Conservation (phyloP, 2,888 invertebrate species). For the Hedychridium roseum region DNA sequence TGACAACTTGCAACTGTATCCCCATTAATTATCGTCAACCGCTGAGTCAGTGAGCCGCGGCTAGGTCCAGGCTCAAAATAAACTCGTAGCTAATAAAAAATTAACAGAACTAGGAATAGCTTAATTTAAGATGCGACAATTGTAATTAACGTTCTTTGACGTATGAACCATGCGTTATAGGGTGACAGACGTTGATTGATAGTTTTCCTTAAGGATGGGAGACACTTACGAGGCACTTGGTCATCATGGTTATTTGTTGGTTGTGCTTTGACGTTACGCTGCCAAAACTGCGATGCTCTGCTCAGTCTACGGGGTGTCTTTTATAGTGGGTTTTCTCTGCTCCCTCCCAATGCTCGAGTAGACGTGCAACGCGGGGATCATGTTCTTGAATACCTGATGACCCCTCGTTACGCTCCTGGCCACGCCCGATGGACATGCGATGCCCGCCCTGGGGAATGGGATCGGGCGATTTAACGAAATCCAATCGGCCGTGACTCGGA, state of each 20-base stretch:
- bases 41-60: too few species aligned
- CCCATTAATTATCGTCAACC: too few species aligned
- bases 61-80: too few species aligned
- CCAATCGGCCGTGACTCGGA: constrained; percentile 26
- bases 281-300: constrained; percentile 49
- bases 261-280: constrained; percentile 35
- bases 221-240: constrained; percentile 54
- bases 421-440: constrained; percentile 36
- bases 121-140: too few species aligned
- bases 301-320: constrained; percentile 35
- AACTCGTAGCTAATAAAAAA: too few species aligned
- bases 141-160: too few species aligned
- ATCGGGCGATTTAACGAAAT: constrained; percentile 26
- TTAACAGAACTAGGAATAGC: too few species aligned
- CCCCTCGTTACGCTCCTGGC: constrained; percentile 32
- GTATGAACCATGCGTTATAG: too few species aligned
- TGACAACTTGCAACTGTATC: too few species aligned
- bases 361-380: constrained; percentile 18
- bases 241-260: constrained; percentile 44
- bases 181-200: too few species aligned
- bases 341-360: constrained; percentile 27
- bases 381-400: constrained; percentile 43
- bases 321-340: constrained; percentile 43
- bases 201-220: too few species aligned
- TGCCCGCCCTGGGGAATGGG: constrained; percentile 8